phyloP scores from a whole-genome alignment of 2,113 vertebrate genomes.

The Dendropsophus ebraccatus region DNA sequence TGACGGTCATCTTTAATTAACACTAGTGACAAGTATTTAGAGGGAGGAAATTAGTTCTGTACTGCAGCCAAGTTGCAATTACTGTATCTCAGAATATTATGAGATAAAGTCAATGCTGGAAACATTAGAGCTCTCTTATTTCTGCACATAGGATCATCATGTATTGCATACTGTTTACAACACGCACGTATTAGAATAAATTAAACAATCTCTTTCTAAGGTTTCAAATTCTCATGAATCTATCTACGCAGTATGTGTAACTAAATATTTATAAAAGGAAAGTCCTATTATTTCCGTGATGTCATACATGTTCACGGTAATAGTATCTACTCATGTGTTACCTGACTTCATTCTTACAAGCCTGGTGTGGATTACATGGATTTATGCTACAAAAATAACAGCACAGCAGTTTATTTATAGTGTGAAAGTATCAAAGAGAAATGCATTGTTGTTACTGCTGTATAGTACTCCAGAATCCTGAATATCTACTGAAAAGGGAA shows the following conservation, averaged over 20 bases:
- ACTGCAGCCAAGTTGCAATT: slow-evolving; percentile 6
- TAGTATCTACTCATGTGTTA: slow-evolving; percentile 22
- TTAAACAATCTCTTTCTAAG: background rate
- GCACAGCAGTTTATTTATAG: slow-evolving; percentile 40
- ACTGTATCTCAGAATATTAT: background rate
- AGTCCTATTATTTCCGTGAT: slow-evolving; percentile 26
- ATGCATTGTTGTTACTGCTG: background rate
- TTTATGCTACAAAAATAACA: slow-evolving; percentile 34
- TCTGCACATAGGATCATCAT: background rate
- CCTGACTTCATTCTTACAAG: slow-evolving; percentile 39
- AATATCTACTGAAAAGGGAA: background rate
- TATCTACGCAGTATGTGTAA: background rate
- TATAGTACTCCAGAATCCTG: background rate
- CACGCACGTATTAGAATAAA: background rate
- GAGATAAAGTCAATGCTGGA: background rate
- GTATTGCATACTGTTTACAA: background rate
- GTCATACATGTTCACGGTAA: slow-evolving; percentile 26
- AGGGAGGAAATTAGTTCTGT: background rate
- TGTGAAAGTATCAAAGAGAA: background rate
- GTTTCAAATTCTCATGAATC: background rate
- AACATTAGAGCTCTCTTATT: background rate
- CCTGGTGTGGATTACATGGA: slow-evolving; percentile 39
- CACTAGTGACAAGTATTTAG: background rate
- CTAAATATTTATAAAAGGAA: background rate
- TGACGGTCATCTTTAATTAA: background rate